These are phyloP conservation scores for Paralichthys olivaceus DNA, from an alignment of 2,113 vertebrate species.

Conservation along the genomic window DNA sequence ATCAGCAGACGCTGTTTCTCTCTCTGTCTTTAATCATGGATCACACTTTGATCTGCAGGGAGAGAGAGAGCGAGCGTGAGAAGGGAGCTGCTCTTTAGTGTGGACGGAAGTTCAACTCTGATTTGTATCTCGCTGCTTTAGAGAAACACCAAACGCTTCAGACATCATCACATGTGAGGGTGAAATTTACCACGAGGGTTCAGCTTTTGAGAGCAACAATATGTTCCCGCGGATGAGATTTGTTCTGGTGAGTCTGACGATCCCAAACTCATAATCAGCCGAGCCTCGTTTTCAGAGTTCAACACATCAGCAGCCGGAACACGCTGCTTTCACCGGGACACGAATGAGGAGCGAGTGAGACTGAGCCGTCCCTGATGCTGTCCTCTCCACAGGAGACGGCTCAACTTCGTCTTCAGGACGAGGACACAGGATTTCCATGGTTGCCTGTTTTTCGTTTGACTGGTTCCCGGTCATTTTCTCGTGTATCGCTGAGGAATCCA, in stretches of 20 bases:
- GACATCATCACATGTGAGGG: neutral
- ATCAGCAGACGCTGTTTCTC: conserved; percentile 5
- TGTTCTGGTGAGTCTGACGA: neutral
- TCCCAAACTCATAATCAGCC: neutral
- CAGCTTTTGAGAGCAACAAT: neutral
- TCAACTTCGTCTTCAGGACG: too few relatives aligned
- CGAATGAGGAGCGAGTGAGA: too few relatives aligned
- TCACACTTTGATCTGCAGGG: conserved; percentile 26
- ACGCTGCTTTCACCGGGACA: neutral
- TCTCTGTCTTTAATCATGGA: conserved; percentile 50
- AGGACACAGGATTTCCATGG: too few relatives aligned
- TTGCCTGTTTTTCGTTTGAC: too few relatives aligned
- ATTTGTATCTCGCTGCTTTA: neutral
- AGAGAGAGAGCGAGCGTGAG: too few relatives aligned
- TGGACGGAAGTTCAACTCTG: conserved; percentile 12
- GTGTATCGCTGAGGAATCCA: too few relatives aligned
- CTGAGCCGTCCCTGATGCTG: too few relatives aligned
- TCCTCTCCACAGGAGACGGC: too few relatives aligned
- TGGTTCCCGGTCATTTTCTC: too few relatives aligned
- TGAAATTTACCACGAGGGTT: neutral
- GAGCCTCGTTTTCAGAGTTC: conserved; percentile 1
- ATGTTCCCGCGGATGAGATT: neutral
- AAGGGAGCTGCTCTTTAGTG: conserved; percentile 11
- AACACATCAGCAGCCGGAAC: conserved; percentile 4
- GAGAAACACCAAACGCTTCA: neutral